These are phyloP conservation scores for Hemitrygon akajei DNA, from an alignment of 2,797 vertebrate species.

Conservation along the genomic window DNA sequence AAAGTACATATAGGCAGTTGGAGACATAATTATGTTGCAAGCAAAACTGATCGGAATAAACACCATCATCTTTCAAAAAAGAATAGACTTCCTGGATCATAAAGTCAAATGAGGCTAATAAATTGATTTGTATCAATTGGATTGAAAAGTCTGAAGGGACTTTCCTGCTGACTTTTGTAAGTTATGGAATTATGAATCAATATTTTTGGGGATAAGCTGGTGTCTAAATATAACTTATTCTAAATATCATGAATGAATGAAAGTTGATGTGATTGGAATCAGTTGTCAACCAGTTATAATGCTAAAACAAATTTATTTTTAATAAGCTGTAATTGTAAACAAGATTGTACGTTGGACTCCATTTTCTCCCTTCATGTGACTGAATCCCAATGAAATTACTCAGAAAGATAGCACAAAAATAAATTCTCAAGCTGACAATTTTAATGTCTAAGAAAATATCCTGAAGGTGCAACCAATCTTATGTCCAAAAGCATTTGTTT, in stretches of 20 bases:
- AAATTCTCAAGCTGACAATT: neutral
- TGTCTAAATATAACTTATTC: neutral
- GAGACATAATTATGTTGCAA: neutral
- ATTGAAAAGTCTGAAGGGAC: neutral
- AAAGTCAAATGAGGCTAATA: too few relatives aligned
- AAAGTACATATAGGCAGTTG: neutral
- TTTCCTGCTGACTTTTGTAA: neutral
- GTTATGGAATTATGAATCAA: neutral
- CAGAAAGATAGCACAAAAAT: neutral
- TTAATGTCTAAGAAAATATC: neutral
- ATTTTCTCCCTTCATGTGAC: neutral
- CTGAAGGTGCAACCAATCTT: neutral
- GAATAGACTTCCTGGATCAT: neutral
- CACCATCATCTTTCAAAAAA: neutral
- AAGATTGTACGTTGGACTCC: neutral
- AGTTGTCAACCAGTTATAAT: neutral
- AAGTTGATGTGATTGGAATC: neutral
- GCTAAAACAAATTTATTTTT: neutral
- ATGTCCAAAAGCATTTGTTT: neutral
- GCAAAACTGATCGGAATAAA: neutral
- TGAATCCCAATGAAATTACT: neutral
- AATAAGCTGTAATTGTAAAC: neutral
- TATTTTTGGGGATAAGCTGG: neutral
- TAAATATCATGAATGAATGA: too few relatives aligned
- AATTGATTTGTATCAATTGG: neutral